Evolutionary conservation across 2,113 vertebrate species (phyloP), one percentile per base, ranked within the genome.

Genomic region (Noctilio leporinus): DNA sequence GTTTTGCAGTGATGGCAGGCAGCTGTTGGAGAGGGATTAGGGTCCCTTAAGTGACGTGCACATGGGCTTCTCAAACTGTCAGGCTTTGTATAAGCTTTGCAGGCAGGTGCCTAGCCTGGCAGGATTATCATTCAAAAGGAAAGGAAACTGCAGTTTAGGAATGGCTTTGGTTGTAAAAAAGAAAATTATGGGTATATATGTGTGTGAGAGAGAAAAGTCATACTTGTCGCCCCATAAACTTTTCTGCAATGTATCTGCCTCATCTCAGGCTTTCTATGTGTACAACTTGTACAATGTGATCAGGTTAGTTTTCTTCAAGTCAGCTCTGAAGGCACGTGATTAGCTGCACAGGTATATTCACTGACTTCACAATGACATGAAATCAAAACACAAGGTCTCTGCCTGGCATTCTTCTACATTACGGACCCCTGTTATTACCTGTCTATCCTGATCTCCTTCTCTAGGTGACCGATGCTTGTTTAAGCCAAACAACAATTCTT

Each of bases 1-100:
- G 95, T 92, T 96, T 95, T 75, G 90, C 28, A 73, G 72, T n/a
- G 88, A 65, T 0, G 0, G 45, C 33, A 17, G 93, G 65, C 93
- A 95, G 89, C 84, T 97, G 97, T 67, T 82, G 72, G 70, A 95
- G 93, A 76, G 94, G 55, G 38, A 86, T 22, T 10, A 62, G 45
- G 62, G 65, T 73, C 95, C 69, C 92, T 86, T 92, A 95, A 96
- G 93, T 87, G 92, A 49, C 15, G 10, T 35, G 47, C 45, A 43
- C 80, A 9, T 0, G 4, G 49, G 24, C 62, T 95, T 81, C 55
- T 64, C n/a, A 6, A 5, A 64, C 1, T 24, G 28, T 38, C 67
- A 67, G 72, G 33, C 17, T 65, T 65, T 28, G 43, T 45, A 28
- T n/a, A 65, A 30, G 55, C 47, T 40, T n/a, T 43, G 33, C 45